A percentile compares a stretch with the other conserved stretches of the same genome.
Evolutionary conservation across 2,888 invertebrate genomes (phyloP).

Genomic region (Trachelus tabidus): DNA sequence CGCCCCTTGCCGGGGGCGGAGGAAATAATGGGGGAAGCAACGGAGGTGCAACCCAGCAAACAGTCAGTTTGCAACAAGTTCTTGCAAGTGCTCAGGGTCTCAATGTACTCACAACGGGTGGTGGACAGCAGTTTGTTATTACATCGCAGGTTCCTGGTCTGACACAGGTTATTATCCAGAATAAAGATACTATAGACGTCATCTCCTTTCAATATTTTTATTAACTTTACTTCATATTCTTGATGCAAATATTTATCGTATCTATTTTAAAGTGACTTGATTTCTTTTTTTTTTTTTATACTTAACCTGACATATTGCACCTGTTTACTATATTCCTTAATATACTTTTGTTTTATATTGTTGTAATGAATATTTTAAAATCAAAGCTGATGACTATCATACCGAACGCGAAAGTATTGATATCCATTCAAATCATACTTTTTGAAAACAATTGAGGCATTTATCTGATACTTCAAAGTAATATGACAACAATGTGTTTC

Average conservation of each 20-base stretch:
- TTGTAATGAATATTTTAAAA: background rate
- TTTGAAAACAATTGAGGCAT: constrained; percentile 50
- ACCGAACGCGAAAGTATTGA: constrained; percentile 45
- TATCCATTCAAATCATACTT: constrained; percentile 43
- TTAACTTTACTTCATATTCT: background rate
- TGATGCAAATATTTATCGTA: background rate
- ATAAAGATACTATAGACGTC: background rate
- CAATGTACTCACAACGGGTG: constrained; percentile 62
- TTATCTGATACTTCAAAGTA: constrained; percentile 60
- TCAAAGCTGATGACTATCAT: constrained; percentile 38
- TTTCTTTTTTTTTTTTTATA: background rate
- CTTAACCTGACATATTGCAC: background rate
- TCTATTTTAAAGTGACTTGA: background rate
- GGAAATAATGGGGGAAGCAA: constrained; percentile 51
- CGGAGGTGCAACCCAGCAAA: constrained; percentile 55
- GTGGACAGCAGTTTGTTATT: constrained; percentile 65
- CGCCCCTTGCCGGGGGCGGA: constrained; percentile 64
- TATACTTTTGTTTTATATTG: background rate
- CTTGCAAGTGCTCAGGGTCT: constrained; percentile 60
- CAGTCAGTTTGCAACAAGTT: constrained; percentile 63
- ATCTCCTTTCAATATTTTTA: background rate
- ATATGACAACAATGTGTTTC: background rate
- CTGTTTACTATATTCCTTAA: background rate
- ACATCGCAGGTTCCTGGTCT: constrained; percentile 68
- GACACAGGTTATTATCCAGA: constrained; percentile 65